These are phyloP conservation scores for Cataglyphis cursor DNA, from an alignment of 2,888 invertebrate species.

Conservation along the genomic window DNA sequence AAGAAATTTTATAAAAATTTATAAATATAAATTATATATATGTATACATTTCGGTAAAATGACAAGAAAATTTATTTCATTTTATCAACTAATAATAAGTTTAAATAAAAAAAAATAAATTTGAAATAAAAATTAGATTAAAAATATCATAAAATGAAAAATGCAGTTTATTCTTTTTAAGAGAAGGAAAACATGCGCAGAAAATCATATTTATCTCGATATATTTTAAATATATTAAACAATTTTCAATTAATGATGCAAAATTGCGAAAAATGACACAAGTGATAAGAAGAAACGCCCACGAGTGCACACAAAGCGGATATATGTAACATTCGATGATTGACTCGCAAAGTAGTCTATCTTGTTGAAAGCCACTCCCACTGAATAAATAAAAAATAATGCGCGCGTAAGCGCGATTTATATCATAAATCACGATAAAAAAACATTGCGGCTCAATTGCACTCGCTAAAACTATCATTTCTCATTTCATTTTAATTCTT, in stretches of 20 bases:
- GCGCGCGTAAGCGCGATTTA: background rate
- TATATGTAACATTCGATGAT: conserved; percentile 5
- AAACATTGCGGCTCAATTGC: background rate
- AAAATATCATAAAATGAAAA: background rate
- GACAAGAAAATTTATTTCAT: background rate
- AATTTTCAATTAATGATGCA: background rate
- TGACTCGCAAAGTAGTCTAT: conserved; percentile 13
- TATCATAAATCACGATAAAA: background rate
- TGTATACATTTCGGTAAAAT: background rate
- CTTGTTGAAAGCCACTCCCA: conserved; percentile 1
- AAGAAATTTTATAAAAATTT: background rate
- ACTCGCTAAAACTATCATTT: background rate
- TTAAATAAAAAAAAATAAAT: background rate
- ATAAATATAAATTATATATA: background rate
- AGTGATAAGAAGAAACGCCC: background rate
- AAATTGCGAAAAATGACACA: background rate
- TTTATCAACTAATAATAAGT: background rate
- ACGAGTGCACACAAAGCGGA: background rate
- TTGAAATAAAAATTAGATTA: background rate
- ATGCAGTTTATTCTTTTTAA: background rate
- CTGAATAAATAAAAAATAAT: conserved; percentile 1
- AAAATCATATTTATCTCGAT: background rate
- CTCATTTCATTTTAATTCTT: conserved; percentile 8
- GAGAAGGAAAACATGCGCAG: background rate
- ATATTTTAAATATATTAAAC: background rate